phyloP scores from a whole-genome alignment of 1,140 invertebrate species.

The Eriocheir sinensis region DNA sequence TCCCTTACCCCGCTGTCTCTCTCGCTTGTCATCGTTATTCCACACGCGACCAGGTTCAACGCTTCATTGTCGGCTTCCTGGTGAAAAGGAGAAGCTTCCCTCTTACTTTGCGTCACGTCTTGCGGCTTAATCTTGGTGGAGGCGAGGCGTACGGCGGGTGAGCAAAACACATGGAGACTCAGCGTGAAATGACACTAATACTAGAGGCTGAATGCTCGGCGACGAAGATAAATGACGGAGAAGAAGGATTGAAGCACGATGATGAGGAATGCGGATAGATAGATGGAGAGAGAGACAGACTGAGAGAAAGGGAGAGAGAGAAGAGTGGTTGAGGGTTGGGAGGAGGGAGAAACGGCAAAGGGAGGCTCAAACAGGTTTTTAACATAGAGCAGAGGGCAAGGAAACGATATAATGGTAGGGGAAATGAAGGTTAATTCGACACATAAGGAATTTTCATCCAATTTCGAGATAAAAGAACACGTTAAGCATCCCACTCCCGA shows the following conservation, averaged over 20 bases:
- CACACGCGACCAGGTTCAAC: too few relatives aligned
- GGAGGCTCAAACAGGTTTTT: background rate
- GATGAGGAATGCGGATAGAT: background rate
- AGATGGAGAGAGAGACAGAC: conserved; percentile 29
- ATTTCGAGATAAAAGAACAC: too few relatives aligned
- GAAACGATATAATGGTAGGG: background rate
- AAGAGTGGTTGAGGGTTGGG: background rate
- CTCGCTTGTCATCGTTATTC: too few relatives aligned
- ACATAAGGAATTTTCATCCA: too few relatives aligned
- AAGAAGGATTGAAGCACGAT: background rate
- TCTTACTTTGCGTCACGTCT: background rate
- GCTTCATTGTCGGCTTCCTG: too few relatives aligned
- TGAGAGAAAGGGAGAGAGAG: background rate
- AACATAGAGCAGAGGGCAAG: background rate
- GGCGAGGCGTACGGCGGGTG: background rate
- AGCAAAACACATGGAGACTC: background rate
- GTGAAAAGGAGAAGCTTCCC: too few relatives aligned
- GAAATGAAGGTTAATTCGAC: too few relatives aligned
- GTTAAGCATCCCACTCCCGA: too few relatives aligned
- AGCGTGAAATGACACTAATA: background rate
- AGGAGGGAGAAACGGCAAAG: background rate
- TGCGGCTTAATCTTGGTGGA: too few relatives aligned
- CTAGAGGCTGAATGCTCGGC: background rate
- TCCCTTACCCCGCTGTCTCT: background rate
- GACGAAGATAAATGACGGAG: background rate